phyloP scores from a whole-genome alignment of 2,113 vertebrate genomes.

The Chaenocephalus aceratus region DNA sequence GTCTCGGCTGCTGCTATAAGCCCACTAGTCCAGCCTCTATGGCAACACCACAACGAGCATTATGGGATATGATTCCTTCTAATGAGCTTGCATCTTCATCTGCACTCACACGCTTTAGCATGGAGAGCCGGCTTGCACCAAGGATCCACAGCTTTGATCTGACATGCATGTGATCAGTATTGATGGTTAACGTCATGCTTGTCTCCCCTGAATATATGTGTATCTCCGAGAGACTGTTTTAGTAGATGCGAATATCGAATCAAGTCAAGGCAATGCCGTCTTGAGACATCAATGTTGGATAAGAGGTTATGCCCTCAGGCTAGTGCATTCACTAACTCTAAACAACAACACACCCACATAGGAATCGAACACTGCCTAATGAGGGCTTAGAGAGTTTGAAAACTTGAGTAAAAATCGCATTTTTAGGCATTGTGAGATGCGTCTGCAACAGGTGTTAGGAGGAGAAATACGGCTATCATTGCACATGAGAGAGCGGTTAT shows the following conservation, averaged over 20 bases:
- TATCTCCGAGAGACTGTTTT: slow-evolving; percentile 9
- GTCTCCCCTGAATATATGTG: slow-evolving; percentile 12
- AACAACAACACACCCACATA: slow-evolving; percentile 27
- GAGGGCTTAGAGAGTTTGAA: slow-evolving; percentile 13
- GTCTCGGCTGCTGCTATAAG: slow-evolving; percentile 10
- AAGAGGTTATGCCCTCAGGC: slow-evolving; percentile 30
- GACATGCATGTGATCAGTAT: slow-evolving; percentile 29
- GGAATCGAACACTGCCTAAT: slow-evolving; percentile 5
- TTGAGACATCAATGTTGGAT: slow-evolving; percentile 39
- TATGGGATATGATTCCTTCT: slow-evolving; percentile 54
- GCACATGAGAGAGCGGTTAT: slow-evolving; percentile 20
- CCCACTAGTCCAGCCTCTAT: slow-evolving; percentile 24
- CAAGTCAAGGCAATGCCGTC: slow-evolving; percentile 29
- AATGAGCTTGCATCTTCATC: slow-evolving; percentile 63
- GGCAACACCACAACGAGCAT: slow-evolving; percentile 40
- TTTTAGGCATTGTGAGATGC: background rate
- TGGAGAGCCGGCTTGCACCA: slow-evolving; percentile 13
- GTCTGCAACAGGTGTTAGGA: slow-evolving; percentile 42
- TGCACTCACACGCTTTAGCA: background rate
- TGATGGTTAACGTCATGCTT: slow-evolving; percentile 14
- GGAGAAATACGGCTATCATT: background rate
- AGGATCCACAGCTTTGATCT: slow-evolving; percentile 65
- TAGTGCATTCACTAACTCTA: slow-evolving; percentile 6
- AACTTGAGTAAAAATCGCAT: background rate
- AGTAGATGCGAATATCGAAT: slow-evolving; percentile 9